Evolutionary conservation across 2,797 vertebrate genomes (phyloP), one percentile per base, ranked within the genome.

Genomic region (Craterocephalus amniculus): DNA sequence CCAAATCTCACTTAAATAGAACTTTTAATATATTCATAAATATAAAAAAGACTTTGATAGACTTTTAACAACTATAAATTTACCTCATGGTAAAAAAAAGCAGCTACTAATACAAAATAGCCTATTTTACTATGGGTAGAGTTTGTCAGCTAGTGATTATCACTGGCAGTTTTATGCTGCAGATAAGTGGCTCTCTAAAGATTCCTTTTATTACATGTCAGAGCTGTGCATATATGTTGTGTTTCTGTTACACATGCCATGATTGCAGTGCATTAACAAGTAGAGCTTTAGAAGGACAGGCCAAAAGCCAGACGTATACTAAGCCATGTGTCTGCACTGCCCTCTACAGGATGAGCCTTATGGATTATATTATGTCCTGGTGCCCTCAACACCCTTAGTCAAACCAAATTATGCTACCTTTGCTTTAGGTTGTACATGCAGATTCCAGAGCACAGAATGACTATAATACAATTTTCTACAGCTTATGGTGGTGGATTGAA

Each of bases 271-370:
- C 63, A 78, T 68, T 59, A 43, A 70, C 70, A 73, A 70, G 43
- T 18, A 7, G 57, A 74, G 72, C 73, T 83, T 24, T 63, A 58
- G 64, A 67, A 69, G 62, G 76, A 76, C 45, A 88, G 77, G 79
- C 78, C 64, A 58, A 58, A 61, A 36, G 56, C 54, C 52, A 61
- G 70, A 63, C 38, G 67, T 61, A 49, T 70, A 83, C 79, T 74
- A 72, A 87, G 90, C 70, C 93, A 83, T 92, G 94, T 91, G 92
- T 91, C 93, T 92, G 92, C 92, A 93, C 92, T 95, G 94, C 94
- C 93, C 94, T 95, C 95, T 95, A 91, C 92, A 94, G 95, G 87
- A 84, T 70, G 64, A 81, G 74, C 67, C 58, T 66, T 57, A 48
- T 83, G 76, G 78, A 82, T 72, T 72, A 27, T 71, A 63, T 56